Evolutionary conservation across 2,797 vertebrate species (phyloP).

Genomic region (Chromis chromis): DNA sequence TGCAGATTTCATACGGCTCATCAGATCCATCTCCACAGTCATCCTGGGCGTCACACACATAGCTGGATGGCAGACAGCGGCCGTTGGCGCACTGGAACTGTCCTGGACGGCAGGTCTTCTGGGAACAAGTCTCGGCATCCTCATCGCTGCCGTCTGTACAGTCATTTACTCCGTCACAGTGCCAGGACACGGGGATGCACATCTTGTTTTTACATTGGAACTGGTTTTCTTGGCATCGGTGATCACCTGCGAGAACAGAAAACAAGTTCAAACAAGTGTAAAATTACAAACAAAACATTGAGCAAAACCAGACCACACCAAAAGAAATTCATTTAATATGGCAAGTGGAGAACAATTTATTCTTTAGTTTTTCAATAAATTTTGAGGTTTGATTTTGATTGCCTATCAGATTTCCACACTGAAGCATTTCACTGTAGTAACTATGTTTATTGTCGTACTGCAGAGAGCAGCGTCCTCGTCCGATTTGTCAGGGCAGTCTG

Average conservation of each 20-base stretch:
- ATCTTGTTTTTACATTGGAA: slow-evolving; percentile 82
- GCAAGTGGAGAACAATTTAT: background rate
- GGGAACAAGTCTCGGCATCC: slow-evolving; percentile 70
- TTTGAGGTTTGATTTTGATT: background rate
- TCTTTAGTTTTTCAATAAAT: background rate
- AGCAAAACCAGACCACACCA: background rate
- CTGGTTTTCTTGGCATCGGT: slow-evolving; percentile 78
- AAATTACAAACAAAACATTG: no score
- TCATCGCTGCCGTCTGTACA: slow-evolving; percentile 80
- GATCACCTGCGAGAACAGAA: slow-evolving; percentile 67
- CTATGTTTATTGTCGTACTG: slow-evolving; percentile 62
- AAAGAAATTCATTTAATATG: background rate
- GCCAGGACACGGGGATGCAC: slow-evolving; percentile 79
- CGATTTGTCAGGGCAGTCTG: slow-evolving; percentile 77
- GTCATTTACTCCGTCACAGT: slow-evolving; percentile 77
- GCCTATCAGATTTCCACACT: background rate
- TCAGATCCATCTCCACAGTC: slow-evolving; percentile 82
- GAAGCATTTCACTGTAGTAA: background rate
- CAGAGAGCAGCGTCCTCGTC: slow-evolving; percentile 83
- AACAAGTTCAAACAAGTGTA: no score
- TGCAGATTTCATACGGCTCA: slow-evolving; percentile 78
- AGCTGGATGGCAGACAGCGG: slow-evolving; percentile 71
- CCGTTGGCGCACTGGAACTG: slow-evolving; percentile 76
- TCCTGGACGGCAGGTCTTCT: slow-evolving; percentile 76
- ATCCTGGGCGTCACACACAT: slow-evolving; percentile 78